Base-by-base conservation (phyloP, 1,140 invertebrate genomes). In the Branchinecta lynchi region DNA sequence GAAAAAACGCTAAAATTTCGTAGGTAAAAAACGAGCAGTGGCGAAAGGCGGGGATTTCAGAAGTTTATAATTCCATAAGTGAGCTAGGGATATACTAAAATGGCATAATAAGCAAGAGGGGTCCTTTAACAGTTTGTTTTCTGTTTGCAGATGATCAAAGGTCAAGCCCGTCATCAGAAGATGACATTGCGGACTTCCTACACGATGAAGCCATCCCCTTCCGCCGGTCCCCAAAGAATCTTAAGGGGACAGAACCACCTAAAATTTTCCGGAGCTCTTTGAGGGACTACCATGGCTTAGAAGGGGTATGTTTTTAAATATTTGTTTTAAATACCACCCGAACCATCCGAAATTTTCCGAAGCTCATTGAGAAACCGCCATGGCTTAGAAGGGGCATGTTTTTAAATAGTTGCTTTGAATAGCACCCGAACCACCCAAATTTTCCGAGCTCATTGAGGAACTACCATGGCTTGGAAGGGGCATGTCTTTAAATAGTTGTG, bases 391-490 rank as follows among this genome's bases (percentile, higher is more conserved):
- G 74, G 74, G 68, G 76, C 76, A 71, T 73, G 74, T 69, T 3
- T 43, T 32, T 44, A 65, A 70, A 60, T 45, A 70, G n/a, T 45
- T 20, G 10, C 20, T 72, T 66, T 32, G 51, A 72, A 43, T 8
- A 17, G n/a, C n/a, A n/a, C n/a, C n/a, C n/a, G 44, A 43, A 6
- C 73, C 70, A n/a, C 73, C 75, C 5, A 73, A 74, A 69, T 75
- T 76, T n/a, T 74, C 72, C 73, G 51, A 73, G 73, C 12, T 76
- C 75, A 9, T 70, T 76, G 15, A 75, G 69, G 71, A 75, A 76
- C 51, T 76, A 76, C 66, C 74, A 76, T 44, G 76, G 76, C 20
- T 70, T 76, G 15, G 76, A 76, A 72, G 75, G 74, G 68, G 76
- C 76, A 71, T 73, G 74, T 68, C 1, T 43, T 32, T 44, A 65